Evolutionary conservation across 2,888 invertebrate genomes (phyloP).

Genomic region (Lapara coniferarum): DNA sequence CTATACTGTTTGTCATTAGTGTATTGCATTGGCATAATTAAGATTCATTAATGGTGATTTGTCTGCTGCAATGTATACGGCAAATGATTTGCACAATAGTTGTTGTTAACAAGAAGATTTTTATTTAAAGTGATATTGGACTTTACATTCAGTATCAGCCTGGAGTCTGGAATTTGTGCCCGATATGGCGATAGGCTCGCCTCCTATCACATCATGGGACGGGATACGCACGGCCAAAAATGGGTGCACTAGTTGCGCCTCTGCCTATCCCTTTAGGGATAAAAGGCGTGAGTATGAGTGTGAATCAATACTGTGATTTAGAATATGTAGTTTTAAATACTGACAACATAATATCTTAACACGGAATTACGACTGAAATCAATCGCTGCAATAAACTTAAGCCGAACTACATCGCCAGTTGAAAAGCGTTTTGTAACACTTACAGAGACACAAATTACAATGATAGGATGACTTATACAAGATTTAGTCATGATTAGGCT

Average conservation of each 20-base stretch:
- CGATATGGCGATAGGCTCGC: too few relatives aligned
- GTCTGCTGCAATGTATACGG: background rate
- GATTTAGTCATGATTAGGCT: background rate
- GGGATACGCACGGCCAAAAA: too few relatives aligned
- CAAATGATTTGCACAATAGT: background rate
- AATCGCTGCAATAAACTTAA: background rate
- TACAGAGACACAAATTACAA: background rate
- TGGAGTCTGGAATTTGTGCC: too few relatives aligned
- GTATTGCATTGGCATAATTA: background rate
- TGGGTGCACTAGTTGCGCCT: too few relatives aligned
- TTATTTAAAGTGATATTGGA: too few relatives aligned
- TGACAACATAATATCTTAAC: background rate
- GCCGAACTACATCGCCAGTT: background rate
- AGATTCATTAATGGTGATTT: constrained; percentile 2
- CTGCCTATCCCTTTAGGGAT: too few relatives aligned
- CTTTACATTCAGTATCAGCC: too few relatives aligned
- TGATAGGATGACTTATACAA: background rate
- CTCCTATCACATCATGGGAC: too few relatives aligned
- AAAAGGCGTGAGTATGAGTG: too few relatives aligned
- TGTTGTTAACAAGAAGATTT: too few relatives aligned
- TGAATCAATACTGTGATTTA: background rate
- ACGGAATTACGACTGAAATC: too few relatives aligned
- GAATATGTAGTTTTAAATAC: background rate
- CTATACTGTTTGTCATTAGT: background rate
- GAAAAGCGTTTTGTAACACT: background rate